Evolutionary conservation across 2,113 vertebrate species (phyloP).

Genomic region (Leptosomus discolor): DNA sequence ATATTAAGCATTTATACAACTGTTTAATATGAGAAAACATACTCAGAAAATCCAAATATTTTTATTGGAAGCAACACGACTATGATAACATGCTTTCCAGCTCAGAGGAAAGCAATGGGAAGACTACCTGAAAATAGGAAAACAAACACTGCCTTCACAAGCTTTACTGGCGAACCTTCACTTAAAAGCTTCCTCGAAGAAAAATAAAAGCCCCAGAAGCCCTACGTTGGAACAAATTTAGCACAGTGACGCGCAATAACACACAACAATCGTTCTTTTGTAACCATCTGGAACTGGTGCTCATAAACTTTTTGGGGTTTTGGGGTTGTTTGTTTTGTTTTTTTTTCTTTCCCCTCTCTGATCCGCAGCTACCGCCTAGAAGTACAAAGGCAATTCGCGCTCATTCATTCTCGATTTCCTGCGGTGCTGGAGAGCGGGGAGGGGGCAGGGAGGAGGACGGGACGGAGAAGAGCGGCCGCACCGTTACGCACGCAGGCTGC

Average conservation of each 20-base stretch:
- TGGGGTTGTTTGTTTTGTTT: not conserved
- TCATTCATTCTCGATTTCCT: not conserved
- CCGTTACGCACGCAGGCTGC: not conserved
- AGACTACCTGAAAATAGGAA: slow-evolving; percentile 19
- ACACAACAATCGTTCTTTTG: not conserved
- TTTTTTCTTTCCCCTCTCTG: not conserved
- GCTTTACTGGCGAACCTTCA: not conserved
- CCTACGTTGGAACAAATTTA: not conserved
- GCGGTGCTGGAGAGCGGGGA: not conserved
- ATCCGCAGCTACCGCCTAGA: not conserved
- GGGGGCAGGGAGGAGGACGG: rapidly evolving
- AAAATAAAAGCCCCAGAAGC: not conserved
- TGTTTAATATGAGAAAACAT: slow-evolving; percentile 27
- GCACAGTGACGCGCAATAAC: not conserved
- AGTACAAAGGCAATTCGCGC: not conserved
- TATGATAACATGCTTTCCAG: not conserved
- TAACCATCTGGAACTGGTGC: not conserved
- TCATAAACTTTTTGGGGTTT: not conserved
- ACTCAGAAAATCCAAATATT: slow-evolving; percentile 48
- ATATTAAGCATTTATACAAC: slow-evolving; percentile 20
- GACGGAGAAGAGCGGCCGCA: not conserved
- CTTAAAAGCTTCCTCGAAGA: not conserved
- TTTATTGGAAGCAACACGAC: not conserved
- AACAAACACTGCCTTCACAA: not conserved
- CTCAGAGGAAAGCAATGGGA: not conserved